These are phyloP conservation scores for Cuculus canorus DNA, from an alignment of 2,797 vertebrate genomes.

Conservation along the genomic window DNA sequence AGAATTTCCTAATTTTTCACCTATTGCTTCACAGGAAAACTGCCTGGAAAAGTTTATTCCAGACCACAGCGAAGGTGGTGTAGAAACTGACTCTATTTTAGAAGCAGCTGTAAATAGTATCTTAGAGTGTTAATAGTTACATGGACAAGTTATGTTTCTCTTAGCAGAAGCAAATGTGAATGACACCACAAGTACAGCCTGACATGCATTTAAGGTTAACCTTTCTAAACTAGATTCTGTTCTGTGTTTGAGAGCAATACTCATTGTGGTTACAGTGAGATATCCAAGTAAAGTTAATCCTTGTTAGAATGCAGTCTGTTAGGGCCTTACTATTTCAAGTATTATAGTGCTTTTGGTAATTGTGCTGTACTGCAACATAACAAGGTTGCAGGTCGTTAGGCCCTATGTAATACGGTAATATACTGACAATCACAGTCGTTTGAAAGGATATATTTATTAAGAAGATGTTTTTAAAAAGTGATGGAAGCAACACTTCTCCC, in stretches of 20 bases:
- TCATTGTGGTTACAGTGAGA: constrained; percentile 77
- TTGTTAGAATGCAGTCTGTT: constrained; percentile 79
- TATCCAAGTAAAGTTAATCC: constrained; percentile 68
- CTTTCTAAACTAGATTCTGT: constrained; percentile 77
- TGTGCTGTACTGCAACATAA: constrained; percentile 56
- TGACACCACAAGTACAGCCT: constrained; percentile 78
- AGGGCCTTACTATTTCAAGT: constrained; percentile 75
- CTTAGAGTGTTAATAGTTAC: constrained; percentile 92
- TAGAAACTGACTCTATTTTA: constrained; percentile 95
- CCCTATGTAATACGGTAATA: constrained; percentile 72
- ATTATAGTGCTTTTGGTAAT: constrained; percentile 70
- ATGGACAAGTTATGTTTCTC: constrained; percentile 73
- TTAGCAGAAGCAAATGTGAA: constrained; percentile 78
- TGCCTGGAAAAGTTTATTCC: constrained; percentile 83
- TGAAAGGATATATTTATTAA: constrained; percentile 76
- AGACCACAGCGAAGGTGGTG: constrained; percentile 82
- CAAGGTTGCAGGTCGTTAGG: constrained; percentile 66
- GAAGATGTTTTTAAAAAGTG: constrained; percentile 70
- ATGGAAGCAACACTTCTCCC: constrained; percentile 70
- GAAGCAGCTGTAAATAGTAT: constrained; percentile 99
- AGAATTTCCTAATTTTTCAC: constrained; percentile 80
- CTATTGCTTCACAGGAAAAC: constrained; percentile 79
- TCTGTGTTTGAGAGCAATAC: constrained; percentile 84
- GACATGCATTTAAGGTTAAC: constrained; percentile 76
- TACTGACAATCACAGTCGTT: constrained; percentile 81